Evolutionary conservation across 1,140 invertebrate genomes (phyloP).

Genomic region (Phymorhynchus buccinoides): DNA sequence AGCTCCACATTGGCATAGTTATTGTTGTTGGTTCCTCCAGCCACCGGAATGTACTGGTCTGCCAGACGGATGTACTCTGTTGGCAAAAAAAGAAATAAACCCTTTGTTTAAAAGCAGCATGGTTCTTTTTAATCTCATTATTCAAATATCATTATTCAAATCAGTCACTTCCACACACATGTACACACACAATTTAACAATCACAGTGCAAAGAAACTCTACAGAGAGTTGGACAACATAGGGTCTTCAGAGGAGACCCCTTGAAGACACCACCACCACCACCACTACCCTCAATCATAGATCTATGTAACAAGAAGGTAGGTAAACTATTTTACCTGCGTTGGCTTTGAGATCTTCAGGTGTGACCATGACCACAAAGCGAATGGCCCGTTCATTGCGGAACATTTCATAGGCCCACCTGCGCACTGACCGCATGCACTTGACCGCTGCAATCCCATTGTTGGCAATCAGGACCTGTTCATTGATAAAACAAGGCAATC

Average conservation of each 20-base stretch:
- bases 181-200: too few relatives aligned
- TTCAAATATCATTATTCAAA: too few relatives aligned
- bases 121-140: too few relatives aligned
- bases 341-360: conserved; percentile 93
- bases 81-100: too few relatives aligned
- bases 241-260: too few relatives aligned
- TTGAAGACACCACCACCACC: too few relatives aligned
- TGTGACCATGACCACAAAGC: conserved; percentile 99
- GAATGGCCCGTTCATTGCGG: conserved; percentile 94
- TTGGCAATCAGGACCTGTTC: conserved; percentile 95
- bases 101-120: too few relatives aligned
- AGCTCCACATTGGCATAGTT: conserved; percentile 99
- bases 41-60: conserved; percentile 97
- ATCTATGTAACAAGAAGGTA: not conserved
- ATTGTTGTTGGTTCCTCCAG: conserved; percentile 98
- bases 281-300: too few relatives aligned
- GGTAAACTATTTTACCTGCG: conserved; percentile 73
- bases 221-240: too few relatives aligned
- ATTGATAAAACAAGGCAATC: not conserved
- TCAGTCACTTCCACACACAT: too few relatives aligned
- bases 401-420: conserved; percentile 99
- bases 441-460: conserved; percentile 99
- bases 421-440: conserved; percentile 98
- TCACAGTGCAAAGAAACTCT: too few relatives aligned
- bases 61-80: conserved; percentile 99